These are phyloP conservation scores for Basileuterus tristriatus DNA, from an alignment of 2,797 vertebrate genomes.

Conservation along the genomic window DNA sequence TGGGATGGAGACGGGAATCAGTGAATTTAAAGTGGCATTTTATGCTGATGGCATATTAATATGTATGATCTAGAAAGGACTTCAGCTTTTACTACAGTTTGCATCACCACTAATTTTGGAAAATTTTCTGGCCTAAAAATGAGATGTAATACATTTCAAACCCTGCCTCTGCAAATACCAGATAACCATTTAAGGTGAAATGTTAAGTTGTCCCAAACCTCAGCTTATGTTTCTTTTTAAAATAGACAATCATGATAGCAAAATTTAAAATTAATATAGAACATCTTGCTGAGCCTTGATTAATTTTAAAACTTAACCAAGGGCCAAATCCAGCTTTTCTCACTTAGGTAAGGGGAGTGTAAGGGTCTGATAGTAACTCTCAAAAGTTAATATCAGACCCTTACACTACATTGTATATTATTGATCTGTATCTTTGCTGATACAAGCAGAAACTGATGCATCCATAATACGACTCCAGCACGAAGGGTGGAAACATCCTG, in stretches of 20 bases:
- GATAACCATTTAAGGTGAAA: background rate
- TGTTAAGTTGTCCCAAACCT: background rate
- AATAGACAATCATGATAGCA: background rate
- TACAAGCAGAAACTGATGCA: background rate
- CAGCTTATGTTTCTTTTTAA: background rate
- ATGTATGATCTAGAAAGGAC: background rate
- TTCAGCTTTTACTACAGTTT: conserved; percentile 19
- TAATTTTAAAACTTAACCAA: background rate
- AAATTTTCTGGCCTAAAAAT: conserved; percentile 22
- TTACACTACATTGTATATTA: background rate
- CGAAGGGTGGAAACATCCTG: background rate
- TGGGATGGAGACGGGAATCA: background rate
- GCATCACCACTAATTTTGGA: conserved; percentile 30
- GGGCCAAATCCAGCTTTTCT: background rate
- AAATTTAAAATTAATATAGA: background rate
- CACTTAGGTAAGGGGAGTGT: background rate
- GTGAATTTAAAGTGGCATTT: conserved; percentile 28
- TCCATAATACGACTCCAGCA: background rate
- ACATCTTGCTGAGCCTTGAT: background rate
- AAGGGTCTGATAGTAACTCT: background rate
- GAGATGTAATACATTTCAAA: conserved; percentile 3
- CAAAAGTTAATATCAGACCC: background rate
- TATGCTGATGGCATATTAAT: conserved; percentile 12
- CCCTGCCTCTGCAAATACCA: background rate
- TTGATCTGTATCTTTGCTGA: background rate